Evolutionary conservation across 2,797 vertebrate genomes (phyloP), one percentile per base, ranked within the genome.

Genomic region (Amphiprion clarkii): DNA sequence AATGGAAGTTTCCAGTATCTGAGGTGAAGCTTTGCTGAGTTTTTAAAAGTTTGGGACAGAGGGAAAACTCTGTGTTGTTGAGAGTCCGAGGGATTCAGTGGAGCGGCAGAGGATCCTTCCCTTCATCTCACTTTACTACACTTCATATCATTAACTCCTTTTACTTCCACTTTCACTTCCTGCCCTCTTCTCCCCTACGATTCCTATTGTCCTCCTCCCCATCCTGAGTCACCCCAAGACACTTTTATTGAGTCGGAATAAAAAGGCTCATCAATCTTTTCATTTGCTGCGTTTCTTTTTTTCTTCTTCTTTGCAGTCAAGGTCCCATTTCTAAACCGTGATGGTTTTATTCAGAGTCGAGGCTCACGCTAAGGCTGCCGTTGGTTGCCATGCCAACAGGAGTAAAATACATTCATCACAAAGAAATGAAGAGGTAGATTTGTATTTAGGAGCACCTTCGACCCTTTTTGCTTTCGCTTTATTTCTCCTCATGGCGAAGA

Each of bases 1-100:
- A 61, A 68, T 4, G 19, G 25, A 31, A 53, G 57, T 57, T 74
- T 76, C 40, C 52, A 23, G 57, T 31, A 0, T 17, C 56, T 51
- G 55, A 77, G 66, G 39, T 68, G 39, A 80, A 86, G 76, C 73
- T 84, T 76, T 79, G 36, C 29, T 44, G 40, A 59, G 65, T 44
- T 36, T 44, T 39, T 29, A 11, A 23, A 70, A 71, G 84, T 71
- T 48, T 7, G 59, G 48, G 42, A 49, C 42, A 12, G 61, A 84
- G 68, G 61, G 62, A 57, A 78, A 84, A 81, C 66, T 71, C 74
- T 3, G 17, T 52, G 59, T 66, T 56, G 71, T 69, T 76, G 46
- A n/a, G 71, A 84, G 51, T 86, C 72, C 76, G 87, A 89, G 84
- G 73, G 80, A 82, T 83, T 85, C 82, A 87, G 12, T 70, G 82